Evolutionary conservation across 2,888 invertebrate genomes (phyloP), one percentile per base, ranked within the genome.

Genomic region (Cryptus viduatorius): DNA sequence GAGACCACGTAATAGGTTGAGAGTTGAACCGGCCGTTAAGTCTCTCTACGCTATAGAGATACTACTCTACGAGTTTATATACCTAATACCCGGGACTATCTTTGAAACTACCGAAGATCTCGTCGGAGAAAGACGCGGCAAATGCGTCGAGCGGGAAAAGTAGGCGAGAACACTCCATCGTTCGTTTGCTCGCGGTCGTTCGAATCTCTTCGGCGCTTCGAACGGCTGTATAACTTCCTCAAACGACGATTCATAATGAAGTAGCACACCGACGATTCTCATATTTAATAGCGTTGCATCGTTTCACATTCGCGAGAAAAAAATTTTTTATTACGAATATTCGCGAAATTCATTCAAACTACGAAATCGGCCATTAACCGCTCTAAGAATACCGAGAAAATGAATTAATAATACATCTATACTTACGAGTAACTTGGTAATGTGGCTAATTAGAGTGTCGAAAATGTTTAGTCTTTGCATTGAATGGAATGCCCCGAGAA

Each of bases 1-100:
- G 87, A 83, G 79, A 75, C 83, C 81, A 91, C 90, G 91, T 91
- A 91, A 91, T 91, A 91, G 91, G 90, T 91, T 90, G 89, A 89
- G 83, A 90, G 91, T 90, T 91, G 89, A 89, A 85, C 79, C 78
- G 73, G 59, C 82, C 82, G 61, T 67, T 64, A 19, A 67, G 59
- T 24, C 59, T 56, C 19, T 37, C n/a, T 31, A 24, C 19, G 75
- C 44, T 72, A 8, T 16, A 44, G 19, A 24, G 67, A 67, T 48
- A 59, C 8, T 10, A 61, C 19, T 29, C 46, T 16, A 64, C 19
- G 16, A 29, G 3, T 10, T 46, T 48, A 37, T 61, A 53, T 14
- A 24, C 19, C 16, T 1, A n/a, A 19, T 24, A 24, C 24, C 59
- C 24, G 42, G 67, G 53, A 50, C 56, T 79, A 44, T 56, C 53